A percentile compares a stretch with the other conserved stretches of the same genome.
These are phyloP conservation scores for Zosterops borbonicus DNA, from an alignment of 2,113 vertebrate species.

Conservation along the genomic window DNA sequence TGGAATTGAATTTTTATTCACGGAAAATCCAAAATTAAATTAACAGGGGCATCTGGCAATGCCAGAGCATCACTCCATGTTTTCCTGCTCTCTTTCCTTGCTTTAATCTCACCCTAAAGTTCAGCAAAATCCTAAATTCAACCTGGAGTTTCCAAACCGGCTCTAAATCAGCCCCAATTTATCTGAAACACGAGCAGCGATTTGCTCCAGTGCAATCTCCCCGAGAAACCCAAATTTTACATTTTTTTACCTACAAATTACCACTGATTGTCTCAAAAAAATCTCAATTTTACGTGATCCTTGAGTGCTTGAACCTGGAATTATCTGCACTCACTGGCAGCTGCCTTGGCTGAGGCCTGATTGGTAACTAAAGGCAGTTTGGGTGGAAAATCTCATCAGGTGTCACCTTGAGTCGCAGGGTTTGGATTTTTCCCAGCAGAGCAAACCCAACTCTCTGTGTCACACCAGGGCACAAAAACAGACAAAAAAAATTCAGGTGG, in stretches of 20 bases:
- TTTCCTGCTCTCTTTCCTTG: background rate
- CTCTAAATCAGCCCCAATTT: background rate
- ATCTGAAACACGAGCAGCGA: background rate
- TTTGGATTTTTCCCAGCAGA: background rate
- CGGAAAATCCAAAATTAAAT: background rate
- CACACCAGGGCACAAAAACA: background rate
- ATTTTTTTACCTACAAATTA: background rate
- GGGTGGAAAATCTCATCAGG: background rate
- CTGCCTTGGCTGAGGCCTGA: background rate
- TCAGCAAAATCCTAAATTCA: background rate
- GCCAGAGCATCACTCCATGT: background rate
- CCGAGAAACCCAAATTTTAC: background rate
- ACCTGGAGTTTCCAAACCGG: background rate
- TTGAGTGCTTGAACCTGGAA: background rate
- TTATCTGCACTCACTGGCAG: background rate
- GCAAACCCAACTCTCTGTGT: background rate
- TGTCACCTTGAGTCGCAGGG: background rate
- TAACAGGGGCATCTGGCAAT: accelerated
- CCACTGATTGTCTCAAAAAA: background rate
- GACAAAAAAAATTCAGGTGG: background rate
- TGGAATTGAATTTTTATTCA: background rate
- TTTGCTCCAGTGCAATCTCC: background rate
- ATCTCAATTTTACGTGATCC: background rate
- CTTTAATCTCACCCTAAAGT: background rate
- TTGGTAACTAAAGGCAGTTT: background rate